Conservation (phyloP, 2,797 vertebrate species). For the Naso thynnoides region DNA sequence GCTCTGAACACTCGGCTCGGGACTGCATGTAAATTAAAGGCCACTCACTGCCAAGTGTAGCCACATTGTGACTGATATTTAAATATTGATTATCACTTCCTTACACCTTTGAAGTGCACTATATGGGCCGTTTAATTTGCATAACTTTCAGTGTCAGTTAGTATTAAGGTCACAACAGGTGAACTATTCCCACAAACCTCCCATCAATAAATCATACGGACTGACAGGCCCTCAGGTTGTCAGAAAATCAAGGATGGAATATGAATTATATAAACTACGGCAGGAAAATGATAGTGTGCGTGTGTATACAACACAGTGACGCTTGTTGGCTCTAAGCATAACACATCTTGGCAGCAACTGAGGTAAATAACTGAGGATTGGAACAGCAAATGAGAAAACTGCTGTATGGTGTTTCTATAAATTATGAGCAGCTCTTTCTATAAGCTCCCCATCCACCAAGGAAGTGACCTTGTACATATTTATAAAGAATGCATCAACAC, state of each 20-base stretch:
- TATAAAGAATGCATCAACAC: constrained; percentile 14
- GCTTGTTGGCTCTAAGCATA: constrained; percentile 42
- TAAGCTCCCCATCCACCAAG: constrained; percentile 11
- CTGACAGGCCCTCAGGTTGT: constrained; percentile 57
- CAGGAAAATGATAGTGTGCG: constrained; percentile 11
- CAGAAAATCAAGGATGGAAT: constrained; percentile 60
- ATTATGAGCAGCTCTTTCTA: constrained; percentile 49
- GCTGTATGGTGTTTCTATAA: constrained; percentile 19
- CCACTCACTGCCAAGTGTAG: constrained; percentile 28
- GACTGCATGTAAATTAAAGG: constrained; percentile 44
- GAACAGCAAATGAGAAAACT: constrained; percentile 10
- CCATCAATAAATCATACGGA: constrained; percentile 69
- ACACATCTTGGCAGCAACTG: constrained; percentile 37
- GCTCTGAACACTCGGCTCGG: neutral
- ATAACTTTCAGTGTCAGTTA: constrained; percentile 28
- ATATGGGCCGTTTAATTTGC: constrained; percentile 42
- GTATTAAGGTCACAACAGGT: constrained; percentile 58
- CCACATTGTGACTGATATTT: constrained; percentile 54
- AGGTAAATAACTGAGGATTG: constrained; percentile 33
- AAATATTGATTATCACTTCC: constrained; percentile 67
- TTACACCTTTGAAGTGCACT: constrained; percentile 2
- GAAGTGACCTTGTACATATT: constrained; percentile 28
- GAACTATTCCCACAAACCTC: constrained; percentile 48
- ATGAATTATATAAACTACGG: constrained; percentile 60
- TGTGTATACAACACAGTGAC: constrained; percentile 6